Conservation (phyloP, 2,888 invertebrate species). For the Tiphia femorata region DNA sequence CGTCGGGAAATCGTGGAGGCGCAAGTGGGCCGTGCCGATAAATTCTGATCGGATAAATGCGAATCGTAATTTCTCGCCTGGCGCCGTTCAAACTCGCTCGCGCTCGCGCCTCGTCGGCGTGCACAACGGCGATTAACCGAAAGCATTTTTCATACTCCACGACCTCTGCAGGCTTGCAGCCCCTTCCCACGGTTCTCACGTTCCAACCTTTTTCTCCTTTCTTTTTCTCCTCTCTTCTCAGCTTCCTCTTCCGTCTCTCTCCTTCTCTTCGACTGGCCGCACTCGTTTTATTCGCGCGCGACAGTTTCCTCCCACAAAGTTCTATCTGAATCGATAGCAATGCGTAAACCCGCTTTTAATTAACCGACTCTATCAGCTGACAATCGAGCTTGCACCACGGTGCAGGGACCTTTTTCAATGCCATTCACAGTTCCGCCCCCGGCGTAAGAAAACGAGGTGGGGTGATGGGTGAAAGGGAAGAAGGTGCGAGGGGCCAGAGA, state of each 20-base stretch:
- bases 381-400: neutral
- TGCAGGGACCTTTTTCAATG: too few species aligned
- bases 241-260: neutral
- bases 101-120: neutral
- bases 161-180: too few species aligned
- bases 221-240: constrained; percentile 8
- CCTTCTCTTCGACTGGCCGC: neutral
- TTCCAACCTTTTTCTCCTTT: constrained; percentile 5
- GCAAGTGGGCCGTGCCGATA: too few species aligned
- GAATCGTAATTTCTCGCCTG: too few species aligned
- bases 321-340: constrained; percentile 13
- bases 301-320: too few species aligned
- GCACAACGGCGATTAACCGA: constrained; percentile 5
- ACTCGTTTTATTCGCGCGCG: too few species aligned
- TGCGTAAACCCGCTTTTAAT: constrained; percentile 24
- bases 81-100: constrained; percentile 11
- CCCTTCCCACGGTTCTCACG: constrained; percentile 6
- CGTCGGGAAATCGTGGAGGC: too few species aligned
- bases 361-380: constrained; percentile 2
- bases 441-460: constrained; percentile 11
- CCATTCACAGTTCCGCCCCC: constrained; percentile 21
- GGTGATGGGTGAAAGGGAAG: neutral
- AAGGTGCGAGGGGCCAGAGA: neutral
- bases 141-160: constrained; percentile 19
- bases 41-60: too few species aligned